Percentiles rank a stretch among this genome's conserved stretches.
phyloP scores from a whole-genome alignment of 2,888 invertebrate genomes.

The Trissoscelio sp. region DNA sequence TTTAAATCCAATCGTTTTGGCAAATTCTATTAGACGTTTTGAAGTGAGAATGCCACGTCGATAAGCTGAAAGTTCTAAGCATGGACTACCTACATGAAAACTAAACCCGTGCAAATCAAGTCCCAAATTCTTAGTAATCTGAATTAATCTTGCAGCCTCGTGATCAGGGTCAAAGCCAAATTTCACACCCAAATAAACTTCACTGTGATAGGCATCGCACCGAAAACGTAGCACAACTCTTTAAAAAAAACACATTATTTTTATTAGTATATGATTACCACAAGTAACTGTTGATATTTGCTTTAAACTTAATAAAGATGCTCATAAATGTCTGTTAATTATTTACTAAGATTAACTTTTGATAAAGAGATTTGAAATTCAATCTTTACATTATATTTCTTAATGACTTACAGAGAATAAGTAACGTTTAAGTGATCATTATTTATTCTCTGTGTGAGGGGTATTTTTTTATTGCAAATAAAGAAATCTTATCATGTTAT shows the following conservation, averaged over 20 bases:
- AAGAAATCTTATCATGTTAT: conserved; percentile 34
- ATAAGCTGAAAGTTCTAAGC: conserved; percentile 84
- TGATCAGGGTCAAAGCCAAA: conserved; percentile 78
- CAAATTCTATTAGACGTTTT: conserved; percentile 84
- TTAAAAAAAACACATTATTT: neutral
- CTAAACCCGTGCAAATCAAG: conserved; percentile 80
- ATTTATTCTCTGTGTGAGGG: conserved; percentile 29
- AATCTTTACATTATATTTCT: conserved; percentile 8
- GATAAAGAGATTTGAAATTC: conserved; percentile 15
- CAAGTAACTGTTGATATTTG: conserved; percentile 18
- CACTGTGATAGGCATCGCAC: conserved; percentile 73
- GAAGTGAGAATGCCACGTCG: conserved; percentile 84
- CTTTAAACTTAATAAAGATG: neutral
- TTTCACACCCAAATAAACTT: conserved; percentile 75
- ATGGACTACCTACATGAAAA: conserved; percentile 81
- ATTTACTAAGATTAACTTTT: conserved; percentile 8
- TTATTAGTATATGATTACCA: neutral
- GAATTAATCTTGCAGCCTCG: conserved; percentile 75
- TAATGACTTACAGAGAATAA: conserved; percentile 15
- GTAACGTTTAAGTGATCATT: conserved; percentile 5
- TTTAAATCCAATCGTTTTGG: conserved; percentile 84
- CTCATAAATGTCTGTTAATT: conserved; percentile 14
- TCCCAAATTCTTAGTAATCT: conserved; percentile 73
- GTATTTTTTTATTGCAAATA: conserved; percentile 24
- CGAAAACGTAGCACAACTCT: conserved; percentile 79